Evolutionary conservation across 1,140 invertebrate genomes (phyloP).

Genomic region (Maconellicoccus hirsutus): DNA sequence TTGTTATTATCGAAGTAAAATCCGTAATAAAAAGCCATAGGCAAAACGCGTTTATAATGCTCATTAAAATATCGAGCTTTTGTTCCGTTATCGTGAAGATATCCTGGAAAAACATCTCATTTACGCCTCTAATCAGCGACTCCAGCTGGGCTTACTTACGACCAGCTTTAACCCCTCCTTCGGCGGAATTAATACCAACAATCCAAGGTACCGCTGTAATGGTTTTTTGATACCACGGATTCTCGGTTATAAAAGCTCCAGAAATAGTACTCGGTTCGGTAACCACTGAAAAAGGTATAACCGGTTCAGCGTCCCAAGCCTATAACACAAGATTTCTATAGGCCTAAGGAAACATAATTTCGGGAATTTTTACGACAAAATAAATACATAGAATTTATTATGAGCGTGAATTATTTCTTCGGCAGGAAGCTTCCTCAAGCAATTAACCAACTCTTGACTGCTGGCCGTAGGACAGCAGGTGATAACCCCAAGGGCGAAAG

Average conservation of each 20-base stretch:
- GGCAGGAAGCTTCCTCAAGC: background rate
- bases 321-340: no score
- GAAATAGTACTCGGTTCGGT: background rate
- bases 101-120: background rate
- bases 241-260: background rate
- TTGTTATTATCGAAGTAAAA: background rate
- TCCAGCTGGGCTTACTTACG: no score
- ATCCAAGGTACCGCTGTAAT: background rate
- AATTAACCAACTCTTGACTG: background rate
- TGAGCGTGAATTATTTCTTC: background rate
- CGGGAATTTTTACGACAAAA: no score
- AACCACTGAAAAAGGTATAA: background rate
- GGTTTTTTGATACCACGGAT: background rate
- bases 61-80: background rate
- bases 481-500: constrained; percentile 36
- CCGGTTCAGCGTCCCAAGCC: background rate
- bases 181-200: background rate
- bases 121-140: no score
- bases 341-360: background rate
- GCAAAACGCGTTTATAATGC: background rate
- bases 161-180: background rate
- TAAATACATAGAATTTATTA: constrained; percentile 6
- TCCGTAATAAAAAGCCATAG: background rate
- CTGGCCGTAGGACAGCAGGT: constrained; percentile 41
- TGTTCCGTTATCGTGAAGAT: background rate